phyloP scores from a whole-genome alignment of 2,113 vertebrate species.

The Pithys albifrons region DNA sequence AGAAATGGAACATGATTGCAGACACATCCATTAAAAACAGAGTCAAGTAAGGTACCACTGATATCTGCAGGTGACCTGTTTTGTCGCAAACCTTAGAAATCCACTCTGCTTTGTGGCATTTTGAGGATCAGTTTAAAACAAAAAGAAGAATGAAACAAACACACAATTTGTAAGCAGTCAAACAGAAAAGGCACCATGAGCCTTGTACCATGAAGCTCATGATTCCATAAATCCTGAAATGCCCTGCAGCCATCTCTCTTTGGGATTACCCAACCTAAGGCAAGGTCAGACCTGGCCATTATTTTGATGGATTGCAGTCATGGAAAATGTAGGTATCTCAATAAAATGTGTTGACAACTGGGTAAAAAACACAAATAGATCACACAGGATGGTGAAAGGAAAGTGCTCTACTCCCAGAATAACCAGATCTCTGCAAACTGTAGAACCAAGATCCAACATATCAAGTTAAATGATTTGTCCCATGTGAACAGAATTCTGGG shows the following conservation, averaged over 20 bases:
- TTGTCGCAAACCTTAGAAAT: background rate
- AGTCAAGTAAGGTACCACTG: background rate
- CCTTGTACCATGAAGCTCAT: background rate
- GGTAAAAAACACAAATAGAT: background rate
- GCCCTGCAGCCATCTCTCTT: background rate
- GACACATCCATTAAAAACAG: background rate
- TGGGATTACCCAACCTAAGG: background rate
- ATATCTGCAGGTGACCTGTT: background rate
- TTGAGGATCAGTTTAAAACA: background rate
- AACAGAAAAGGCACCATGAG: background rate
- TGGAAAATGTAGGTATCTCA: slow-evolving; percentile 5
- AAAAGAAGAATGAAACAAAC: background rate
- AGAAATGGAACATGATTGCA: background rate
- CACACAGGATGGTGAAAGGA: background rate
- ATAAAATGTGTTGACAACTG: slow-evolving; percentile 35
- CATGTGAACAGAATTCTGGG: background rate
- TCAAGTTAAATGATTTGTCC: background rate
- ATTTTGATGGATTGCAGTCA: slow-evolving; percentile 24
- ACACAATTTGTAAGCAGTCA: background rate
- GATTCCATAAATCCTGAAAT: background rate
- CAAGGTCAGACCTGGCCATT: slow-evolving; percentile 15
- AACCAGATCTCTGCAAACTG: background rate
- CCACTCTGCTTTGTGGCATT: background rate
- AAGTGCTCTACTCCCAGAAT: background rate
- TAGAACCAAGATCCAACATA: background rate